Conservation (phyloP, 2,113 vertebrate species). For the Bubo scandiacus region DNA sequence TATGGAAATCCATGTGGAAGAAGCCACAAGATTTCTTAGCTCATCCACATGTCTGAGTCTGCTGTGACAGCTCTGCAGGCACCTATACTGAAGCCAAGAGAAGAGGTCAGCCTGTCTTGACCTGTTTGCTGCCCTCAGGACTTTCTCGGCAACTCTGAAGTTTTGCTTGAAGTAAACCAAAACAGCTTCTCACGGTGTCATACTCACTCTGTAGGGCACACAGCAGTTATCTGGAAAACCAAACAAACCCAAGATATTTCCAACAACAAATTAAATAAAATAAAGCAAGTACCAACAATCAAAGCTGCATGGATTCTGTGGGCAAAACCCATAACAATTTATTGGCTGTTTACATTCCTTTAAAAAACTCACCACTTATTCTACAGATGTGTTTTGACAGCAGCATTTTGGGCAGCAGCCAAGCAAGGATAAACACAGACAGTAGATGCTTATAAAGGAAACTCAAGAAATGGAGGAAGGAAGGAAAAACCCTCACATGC, state of each 20-base stretch:
- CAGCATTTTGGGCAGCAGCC: conserved; percentile 17
- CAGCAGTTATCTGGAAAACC: background rate
- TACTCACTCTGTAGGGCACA: background rate
- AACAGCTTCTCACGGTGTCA: background rate
- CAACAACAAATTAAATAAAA: conserved; percentile 45
- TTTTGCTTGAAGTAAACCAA: background rate
- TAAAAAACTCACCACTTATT: background rate
- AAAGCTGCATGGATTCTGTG: conserved; percentile 26
- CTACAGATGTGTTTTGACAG: background rate
- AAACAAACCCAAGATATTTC: background rate
- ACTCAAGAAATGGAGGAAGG: background rate
- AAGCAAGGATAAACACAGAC: background rate
- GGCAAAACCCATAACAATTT: conserved; percentile 21
- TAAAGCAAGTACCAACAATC: conserved; percentile 11
- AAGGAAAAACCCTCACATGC: accelerated
- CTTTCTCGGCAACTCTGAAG: background rate
- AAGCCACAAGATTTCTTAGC: background rate
- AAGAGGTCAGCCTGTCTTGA: background rate
- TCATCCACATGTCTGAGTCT: background rate
- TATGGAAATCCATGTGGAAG: background rate
- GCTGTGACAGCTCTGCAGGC: background rate
- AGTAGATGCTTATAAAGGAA: background rate
- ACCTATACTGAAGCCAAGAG: background rate
- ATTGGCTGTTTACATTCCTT: conserved; percentile 32
- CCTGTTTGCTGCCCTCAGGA: background rate